A percentile compares a stretch with the other conserved stretches of the same genome.
Conservation (phyloP, 2,797 vertebrate genomes). For the Sus cebifrons region DNA sequence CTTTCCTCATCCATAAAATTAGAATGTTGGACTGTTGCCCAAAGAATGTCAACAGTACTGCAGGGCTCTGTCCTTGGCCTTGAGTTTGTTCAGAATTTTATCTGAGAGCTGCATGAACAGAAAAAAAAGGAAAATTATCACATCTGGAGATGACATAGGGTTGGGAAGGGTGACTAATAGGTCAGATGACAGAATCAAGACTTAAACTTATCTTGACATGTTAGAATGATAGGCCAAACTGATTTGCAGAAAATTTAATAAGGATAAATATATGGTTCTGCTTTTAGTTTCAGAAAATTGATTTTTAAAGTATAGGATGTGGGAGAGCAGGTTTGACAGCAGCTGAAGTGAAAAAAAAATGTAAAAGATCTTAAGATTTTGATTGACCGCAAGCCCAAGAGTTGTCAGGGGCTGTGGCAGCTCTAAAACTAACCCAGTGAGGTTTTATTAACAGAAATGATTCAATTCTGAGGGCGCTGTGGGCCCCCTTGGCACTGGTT, state of each 20-base stretch:
- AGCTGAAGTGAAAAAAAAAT: neutral
- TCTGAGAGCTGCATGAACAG: neutral
- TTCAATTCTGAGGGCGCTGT: neutral
- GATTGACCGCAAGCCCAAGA: conserved; percentile 54
- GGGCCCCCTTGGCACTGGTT: neutral
- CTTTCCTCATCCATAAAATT: conserved; percentile 10
- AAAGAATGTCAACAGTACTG: conserved; percentile 46
- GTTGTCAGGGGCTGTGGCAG: neutral
- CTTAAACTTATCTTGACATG: conserved; percentile 59
- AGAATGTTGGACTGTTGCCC: conserved; percentile 48
- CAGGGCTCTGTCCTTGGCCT: neutral
- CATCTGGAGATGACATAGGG: conserved; percentile 14
- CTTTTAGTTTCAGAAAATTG: conserved; percentile 69
- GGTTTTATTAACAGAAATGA: conserved; percentile 7
- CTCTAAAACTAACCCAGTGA: neutral
- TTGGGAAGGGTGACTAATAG: conserved; percentile 34
- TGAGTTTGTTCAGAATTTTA: conserved; percentile 53
- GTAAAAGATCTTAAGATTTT: conserved; percentile 35
- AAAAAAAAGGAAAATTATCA: conserved; percentile 49
- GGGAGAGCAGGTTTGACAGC: conserved; percentile 14
- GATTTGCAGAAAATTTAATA: conserved; percentile 51
- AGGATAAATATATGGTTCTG: conserved; percentile 11
- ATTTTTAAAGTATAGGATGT: conserved; percentile 63
- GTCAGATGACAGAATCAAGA: conserved; percentile 69
- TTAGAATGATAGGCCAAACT: conserved; percentile 43